Base-by-base conservation (phyloP, 2,888 invertebrate species). In the Pharmacophagus antenor region DNA sequence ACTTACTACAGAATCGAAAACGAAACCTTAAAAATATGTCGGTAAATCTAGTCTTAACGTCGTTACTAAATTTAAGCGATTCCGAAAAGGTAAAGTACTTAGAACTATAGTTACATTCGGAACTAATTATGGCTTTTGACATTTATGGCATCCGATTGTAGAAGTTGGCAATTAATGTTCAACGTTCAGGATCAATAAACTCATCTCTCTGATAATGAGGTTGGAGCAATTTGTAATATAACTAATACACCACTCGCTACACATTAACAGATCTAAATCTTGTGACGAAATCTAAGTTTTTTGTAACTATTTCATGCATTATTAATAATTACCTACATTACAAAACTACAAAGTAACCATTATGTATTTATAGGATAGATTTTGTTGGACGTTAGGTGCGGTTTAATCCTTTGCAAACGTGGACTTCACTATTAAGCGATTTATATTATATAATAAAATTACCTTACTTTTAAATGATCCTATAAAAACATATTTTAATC, bases 151-250 rank as follows among this genome's bases (percentile, higher is more conserved):
- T 42, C 17, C 0, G 17, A 17, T 42, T 42, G 8, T 42, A 42
- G 17, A 7, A 42, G 17, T 17, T 42, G 17, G 42, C 42, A 42
- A n/a, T 15, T 17, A 42, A n/a, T 42, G 3, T 41, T 15, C 15
- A 2, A 7, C 42, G 15, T 42, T n/a, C 18, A 17, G 17, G 2
- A 17, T 42, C 42, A 42, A 42, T 18, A 42, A 42, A 42, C 42
- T 42, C 42, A 42, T 42, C 42, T 42, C 17, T 42, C 17, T 42
- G 42, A 42, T 42, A 42, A 42, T 17, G 12, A 10, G 31, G 31
- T 31, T 31, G 1, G 31, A 31, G 15, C 31, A 12, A 31, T 15
- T 12, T 12, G 10, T 12, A 31, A 12, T 31, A 31, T 31, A 31
- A 31, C 15, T 31, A 12, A 10, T 3, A 31, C 10, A 31, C 10